These are phyloP conservation scores for Corvus cornix DNA, from an alignment of 2,113 vertebrate species.

Conservation along the genomic window DNA sequence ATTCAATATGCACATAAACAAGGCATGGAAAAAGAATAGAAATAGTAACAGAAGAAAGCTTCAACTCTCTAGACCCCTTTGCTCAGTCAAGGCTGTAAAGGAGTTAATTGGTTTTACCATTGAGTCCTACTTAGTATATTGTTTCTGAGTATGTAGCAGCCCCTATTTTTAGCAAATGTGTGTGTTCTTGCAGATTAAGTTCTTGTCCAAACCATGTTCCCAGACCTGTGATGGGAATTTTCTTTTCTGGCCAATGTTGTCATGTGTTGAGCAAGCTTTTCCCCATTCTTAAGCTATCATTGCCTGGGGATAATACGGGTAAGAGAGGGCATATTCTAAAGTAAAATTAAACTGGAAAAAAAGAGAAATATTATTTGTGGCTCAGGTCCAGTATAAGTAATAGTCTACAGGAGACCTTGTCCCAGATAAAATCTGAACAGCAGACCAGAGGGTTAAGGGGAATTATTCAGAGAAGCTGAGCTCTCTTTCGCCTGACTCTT, in stretches of 20 bases:
- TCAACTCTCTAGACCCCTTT: background rate
- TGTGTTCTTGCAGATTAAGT: background rate
- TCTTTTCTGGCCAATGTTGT: background rate
- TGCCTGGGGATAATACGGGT: background rate
- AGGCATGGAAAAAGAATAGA: slow-evolving; percentile 7
- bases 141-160: background rate
- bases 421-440: slow-evolving; percentile 1
- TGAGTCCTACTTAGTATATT: background rate
- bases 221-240: background rate
- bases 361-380: slow-evolving; percentile 13
- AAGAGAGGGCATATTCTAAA: background rate
- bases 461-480: background rate
- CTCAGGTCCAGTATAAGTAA: background rate
- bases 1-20: slow-evolving; percentile 1
- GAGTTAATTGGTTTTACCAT: background rate
- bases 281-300: background rate
- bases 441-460: background rate
- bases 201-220: background rate
- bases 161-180: background rate
- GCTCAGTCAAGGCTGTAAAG: background rate
- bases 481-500: background rate
- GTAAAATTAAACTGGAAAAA: background rate
- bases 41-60: slow-evolving; percentile 9
- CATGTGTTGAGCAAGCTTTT: background rate
- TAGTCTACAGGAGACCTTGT: background rate